Conservation (phyloP, 2,888 invertebrate genomes). For the Cryptus armator region DNA sequence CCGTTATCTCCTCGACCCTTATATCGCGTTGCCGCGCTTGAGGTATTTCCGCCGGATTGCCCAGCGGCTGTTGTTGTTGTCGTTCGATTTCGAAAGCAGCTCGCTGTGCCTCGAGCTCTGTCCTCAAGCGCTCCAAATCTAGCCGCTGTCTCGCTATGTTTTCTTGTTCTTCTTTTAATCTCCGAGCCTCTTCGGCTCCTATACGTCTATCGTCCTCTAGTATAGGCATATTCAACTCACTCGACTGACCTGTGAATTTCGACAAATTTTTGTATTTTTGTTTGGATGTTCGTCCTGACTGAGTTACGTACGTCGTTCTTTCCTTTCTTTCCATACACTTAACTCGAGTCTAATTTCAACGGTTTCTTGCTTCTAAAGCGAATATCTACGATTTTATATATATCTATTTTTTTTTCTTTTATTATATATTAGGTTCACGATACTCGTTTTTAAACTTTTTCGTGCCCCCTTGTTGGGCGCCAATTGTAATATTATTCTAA, state of each 20-base stretch:
- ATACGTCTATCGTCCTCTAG: not conserved
- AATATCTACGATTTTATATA: no score
- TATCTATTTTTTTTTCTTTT: no score
- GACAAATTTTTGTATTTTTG: not conserved
- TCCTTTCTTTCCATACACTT: not conserved
- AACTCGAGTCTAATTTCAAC: not conserved
- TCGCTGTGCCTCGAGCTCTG: no score
- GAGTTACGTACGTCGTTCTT: not conserved
- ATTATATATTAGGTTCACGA: no score
- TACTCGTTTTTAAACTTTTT: no score
- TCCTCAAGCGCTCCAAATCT: no score
- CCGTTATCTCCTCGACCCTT: slow-evolving; percentile 4
- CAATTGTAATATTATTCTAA: no score
- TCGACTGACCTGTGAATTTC: not conserved
- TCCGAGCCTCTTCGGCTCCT: not conserved
- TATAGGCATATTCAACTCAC: not conserved
- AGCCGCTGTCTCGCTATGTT: not conserved
- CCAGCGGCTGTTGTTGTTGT: no score
- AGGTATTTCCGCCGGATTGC: not conserved
- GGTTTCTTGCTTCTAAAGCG: not conserved
- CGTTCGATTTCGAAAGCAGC: no score
- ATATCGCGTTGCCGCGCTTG: not conserved
- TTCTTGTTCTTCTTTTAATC: not conserved
- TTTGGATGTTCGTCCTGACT: not conserved
- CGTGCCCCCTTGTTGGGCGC: no score